Percentiles rank a stretch among this genome's conserved stretches.
These are phyloP conservation scores for Montipora cactus DNA, from an alignment of 64 coral and sea anemone species.

Conservation along the genomic window DNA sequence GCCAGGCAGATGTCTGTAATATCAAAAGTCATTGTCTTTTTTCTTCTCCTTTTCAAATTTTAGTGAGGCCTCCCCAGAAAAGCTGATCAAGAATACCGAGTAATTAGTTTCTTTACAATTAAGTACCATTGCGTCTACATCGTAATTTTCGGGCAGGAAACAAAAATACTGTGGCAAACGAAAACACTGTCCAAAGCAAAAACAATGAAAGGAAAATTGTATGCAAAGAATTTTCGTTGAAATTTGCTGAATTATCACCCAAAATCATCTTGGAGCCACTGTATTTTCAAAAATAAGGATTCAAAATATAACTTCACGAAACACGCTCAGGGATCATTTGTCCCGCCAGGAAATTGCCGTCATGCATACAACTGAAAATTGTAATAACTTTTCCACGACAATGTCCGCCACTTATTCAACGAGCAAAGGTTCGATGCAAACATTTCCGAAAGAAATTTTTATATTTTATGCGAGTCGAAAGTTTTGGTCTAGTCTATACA, in stretches of 20 bases:
- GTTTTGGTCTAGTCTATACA: background rate
- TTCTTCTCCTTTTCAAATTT: background rate
- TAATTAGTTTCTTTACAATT: background rate
- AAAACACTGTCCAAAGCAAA: too few species aligned
- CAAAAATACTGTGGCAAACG: background rate
- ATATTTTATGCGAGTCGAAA: conserved; percentile 19
- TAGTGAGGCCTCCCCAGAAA: background rate
- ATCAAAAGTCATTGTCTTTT: conserved; percentile 16
- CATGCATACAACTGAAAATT: background rate
- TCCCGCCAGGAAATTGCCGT: conserved; percentile 39
- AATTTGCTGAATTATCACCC: background rate
- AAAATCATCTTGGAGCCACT: background rate
- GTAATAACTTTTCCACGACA: background rate
- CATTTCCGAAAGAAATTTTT: background rate
- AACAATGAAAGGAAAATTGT: background rate
- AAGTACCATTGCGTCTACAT: background rate
- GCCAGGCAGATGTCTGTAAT: conserved; percentile 22
- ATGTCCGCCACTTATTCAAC: background rate
- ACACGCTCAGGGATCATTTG: background rate
- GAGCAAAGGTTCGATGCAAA: background rate
- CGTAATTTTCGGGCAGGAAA: background rate
- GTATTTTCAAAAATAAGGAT: conserved; percentile 5
- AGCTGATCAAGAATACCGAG: background rate
- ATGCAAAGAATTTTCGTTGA: background rate
- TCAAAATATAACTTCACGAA: background rate